Base-by-base conservation (phyloP, 2,113 vertebrate genomes). In the Pitta sordida region DNA sequence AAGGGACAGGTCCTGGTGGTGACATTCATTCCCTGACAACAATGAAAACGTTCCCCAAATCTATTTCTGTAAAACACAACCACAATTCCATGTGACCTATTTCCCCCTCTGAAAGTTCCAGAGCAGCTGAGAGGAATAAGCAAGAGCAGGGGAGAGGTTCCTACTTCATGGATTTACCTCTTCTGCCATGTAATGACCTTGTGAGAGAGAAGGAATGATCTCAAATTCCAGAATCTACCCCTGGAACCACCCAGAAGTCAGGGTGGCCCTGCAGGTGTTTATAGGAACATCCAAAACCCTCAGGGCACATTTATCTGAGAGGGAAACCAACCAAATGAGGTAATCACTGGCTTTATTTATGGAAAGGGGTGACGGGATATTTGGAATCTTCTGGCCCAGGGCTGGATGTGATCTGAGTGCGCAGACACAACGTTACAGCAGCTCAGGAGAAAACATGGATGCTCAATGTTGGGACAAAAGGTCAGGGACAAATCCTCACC, bases 1-100 rank as follows among this genome's bases (percentile, higher is more conserved):
- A 39, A 55, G 64, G 46, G 36, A 10, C 58, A 7, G 43, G 21
- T 3, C 43, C 8, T 20, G 64, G 11, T 23, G 46, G 34, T 37
- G 41, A 23, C 2, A 0, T 63, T 48, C 2, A 0, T 63, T 48
- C 44, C 18, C 34, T 48, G 63, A 6, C 9, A 46, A 29, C 26
- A 8, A 49, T 1, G 7, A 21, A 37, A 44, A 15, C 0, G 0
- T 22, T 69, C n/a, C 39, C 55, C 60, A 43, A 77, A 87, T 49
- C 34, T 8, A 10, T 56, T 62, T 34, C 37, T 55, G 23, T 52
- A 32, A 78, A 44, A 51, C 16, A 32, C 0, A 3, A 24, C 43
- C 9, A 29, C 1, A 2, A 8, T 6, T 89, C 55, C n/a, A 32
- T 1, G 19, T 13, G 49, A 26, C 15, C 24, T 8, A 3, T 39